Evolutionary conservation across 2,797 vertebrate genomes (phyloP), one percentile per base, ranked within the genome.

Genomic region (Sebastes jordani): DNA sequence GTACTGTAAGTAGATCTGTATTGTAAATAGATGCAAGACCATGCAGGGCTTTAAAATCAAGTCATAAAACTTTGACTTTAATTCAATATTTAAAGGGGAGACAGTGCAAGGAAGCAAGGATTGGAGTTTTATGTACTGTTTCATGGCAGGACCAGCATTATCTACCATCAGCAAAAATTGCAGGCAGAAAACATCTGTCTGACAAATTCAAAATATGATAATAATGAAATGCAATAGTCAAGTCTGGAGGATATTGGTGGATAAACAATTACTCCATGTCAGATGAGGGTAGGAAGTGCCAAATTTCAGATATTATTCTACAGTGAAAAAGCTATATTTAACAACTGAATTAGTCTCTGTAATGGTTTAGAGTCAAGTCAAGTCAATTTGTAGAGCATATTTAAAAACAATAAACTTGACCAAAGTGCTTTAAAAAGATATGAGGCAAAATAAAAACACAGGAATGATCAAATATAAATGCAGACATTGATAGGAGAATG

Each of bases 21-120:
- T 76, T 82, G 25, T 66, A 71, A 74, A 56, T 18, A 62, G 52
- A 34, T 79, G 42, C 54, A 65, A 65, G 38, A 63, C 42, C 10
- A 29, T 30, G 60, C 55, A 54, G 62, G 18, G 42, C 29, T 71
- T 69, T 81, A 69, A 85, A 78, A 70, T 64, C 27, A 61, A 59
- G 68, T 22, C 67, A 55, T 84, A 79, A 66, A 76, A 83, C 49
- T 71, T 66, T 29, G 36, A 66, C 60, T 82, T 82, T 29, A 62
- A 81, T 79, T 76, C 49, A 74, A 61, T 75, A 62, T 74, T 78
- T 71, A 36, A 78, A 68, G 22, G 9, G 22, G 7, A 74, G 32
- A 16, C 25, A 65, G 18, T 29, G 20, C 22, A 55, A 55, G 25
- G 63, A 77, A 14, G 18, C 11, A 32, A 60, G 9, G 6, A 55